Evolutionary conservation across 2,888 invertebrate genomes (phyloP).

Genomic region (Micoletzkya japonica): DNA sequence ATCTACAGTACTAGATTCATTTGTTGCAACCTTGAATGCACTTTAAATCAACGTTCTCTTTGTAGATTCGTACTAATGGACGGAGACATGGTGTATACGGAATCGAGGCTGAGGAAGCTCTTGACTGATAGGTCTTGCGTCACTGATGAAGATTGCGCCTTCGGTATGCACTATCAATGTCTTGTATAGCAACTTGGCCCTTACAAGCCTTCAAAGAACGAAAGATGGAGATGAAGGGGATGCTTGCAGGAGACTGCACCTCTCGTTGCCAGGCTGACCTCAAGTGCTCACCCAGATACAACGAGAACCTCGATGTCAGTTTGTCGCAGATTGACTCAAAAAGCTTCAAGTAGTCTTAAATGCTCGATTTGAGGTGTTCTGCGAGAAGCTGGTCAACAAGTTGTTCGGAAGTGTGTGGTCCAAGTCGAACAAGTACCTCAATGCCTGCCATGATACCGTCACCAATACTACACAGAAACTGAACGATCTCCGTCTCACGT

Average conservation of each 20-base stretch:
- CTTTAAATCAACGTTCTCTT: not conserved
- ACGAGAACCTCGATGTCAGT: constrained; percentile 62
- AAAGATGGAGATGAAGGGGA: not conserved
- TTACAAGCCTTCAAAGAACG: not conserved
- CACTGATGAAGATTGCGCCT: constrained; percentile 58
- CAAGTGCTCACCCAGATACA: constrained; percentile 53
- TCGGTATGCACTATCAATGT: constrained; percentile 31
- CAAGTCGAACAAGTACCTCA: constrained; percentile 61
- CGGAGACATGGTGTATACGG: constrained; percentile 62
- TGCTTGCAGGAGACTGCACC: constrained; percentile 39
- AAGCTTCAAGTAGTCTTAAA: not conserved
- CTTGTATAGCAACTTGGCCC: not conserved
- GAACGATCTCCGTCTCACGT: constrained; percentile 56
- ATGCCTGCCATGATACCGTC: constrained; percentile 56
- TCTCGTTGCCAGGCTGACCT: constrained; percentile 46
- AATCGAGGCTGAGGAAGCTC: constrained; percentile 51
- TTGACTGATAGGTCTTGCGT: constrained; percentile 34
- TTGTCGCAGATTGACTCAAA: not conserved
- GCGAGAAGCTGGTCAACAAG: constrained; percentile 59
- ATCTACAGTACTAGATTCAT: not conserved
- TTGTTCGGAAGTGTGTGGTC: constrained; percentile 63
- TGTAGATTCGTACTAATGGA: constrained; percentile 62
- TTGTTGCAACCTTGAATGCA: not conserved
- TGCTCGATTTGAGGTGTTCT: constrained; percentile 56
- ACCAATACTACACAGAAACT: constrained; percentile 54